Percentiles rank a stretch among this genome's conserved stretches.
phyloP scores from a whole-genome alignment of 1,140 invertebrate genomes.

The Psix sp. region DNA sequence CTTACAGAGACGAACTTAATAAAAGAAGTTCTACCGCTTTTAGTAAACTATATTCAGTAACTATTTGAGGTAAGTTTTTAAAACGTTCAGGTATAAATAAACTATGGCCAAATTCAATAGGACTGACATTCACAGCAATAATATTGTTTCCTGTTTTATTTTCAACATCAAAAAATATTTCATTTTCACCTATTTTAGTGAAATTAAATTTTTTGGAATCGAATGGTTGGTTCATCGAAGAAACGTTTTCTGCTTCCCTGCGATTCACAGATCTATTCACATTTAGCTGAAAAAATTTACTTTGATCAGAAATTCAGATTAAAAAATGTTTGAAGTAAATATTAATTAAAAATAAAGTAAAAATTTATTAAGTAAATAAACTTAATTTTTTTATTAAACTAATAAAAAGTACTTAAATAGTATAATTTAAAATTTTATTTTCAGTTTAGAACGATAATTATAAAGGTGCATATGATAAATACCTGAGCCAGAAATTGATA shows the following conservation, averaged over 20 bases:
- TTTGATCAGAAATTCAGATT: no score
- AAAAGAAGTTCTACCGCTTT: constrained; percentile 76
- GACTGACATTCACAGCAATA: constrained; percentile 83
- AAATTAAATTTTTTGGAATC: constrained; percentile 82
- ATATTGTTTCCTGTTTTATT: constrained; percentile 67
- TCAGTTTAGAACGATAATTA: no score
- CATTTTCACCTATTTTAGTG: constrained; percentile 79
- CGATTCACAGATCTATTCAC: constrained; percentile 79
- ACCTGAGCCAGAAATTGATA: constrained; percentile 74
- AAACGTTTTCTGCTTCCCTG: constrained; percentile 80
- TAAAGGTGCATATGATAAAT: no score
- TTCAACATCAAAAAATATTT: constrained; percentile 78
- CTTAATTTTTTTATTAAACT: constrained; percentile 14
- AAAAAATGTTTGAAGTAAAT: no score
- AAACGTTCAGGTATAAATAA: constrained; percentile 81
- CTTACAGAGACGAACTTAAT: constrained; percentile 77
- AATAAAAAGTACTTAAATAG: no score
- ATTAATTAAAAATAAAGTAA: no score
- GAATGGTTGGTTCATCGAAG: constrained; percentile 80
- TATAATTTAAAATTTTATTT: no score
- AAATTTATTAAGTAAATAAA: constrained; percentile 10
- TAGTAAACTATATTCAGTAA: constrained; percentile 74
- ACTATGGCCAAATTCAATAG: constrained; percentile 82
- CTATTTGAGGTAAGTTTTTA: constrained; percentile 79
- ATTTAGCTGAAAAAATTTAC: no score